phyloP scores from a whole-genome alignment of 2,113 vertebrate species.

The Oreotragus oreotragus region DNA sequence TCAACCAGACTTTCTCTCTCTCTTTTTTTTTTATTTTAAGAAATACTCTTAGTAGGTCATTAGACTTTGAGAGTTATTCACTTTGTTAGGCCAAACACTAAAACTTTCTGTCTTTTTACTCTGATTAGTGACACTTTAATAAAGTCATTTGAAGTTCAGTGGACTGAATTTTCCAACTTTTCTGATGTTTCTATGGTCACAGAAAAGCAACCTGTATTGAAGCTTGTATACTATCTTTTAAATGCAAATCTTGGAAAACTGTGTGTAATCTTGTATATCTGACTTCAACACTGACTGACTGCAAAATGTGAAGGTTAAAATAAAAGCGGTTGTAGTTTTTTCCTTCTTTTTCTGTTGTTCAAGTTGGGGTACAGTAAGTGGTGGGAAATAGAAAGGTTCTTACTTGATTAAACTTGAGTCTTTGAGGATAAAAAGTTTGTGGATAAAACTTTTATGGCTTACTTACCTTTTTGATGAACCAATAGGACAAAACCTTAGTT shows the following conservation, averaged over 20 bases:
- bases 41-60: constrained; percentile 88
- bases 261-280: constrained; percentile 89
- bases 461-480: constrained; percentile 81
- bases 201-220: constrained; percentile 90
- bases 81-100: constrained; percentile 89
- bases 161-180: constrained; percentile 99
- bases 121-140: constrained; percentile 99
- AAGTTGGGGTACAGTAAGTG: constrained; percentile 83
- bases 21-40: constrained; percentile 72
- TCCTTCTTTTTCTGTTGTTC: constrained; percentile 79
- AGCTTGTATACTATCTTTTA: constrained; percentile 89
- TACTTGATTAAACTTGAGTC: not conserved
- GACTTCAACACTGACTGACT: constrained; percentile 82
- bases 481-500: constrained; percentile 84
- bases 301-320: constrained; percentile 74
- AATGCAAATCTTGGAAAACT: constrained; percentile 95
- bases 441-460: constrained; percentile 14
- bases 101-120: constrained; percentile 91
- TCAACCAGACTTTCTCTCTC: constrained; percentile 65
- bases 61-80: constrained; percentile 86
- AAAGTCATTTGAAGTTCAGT: constrained; percentile 98
- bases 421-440: not conserved
- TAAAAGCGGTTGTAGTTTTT: constrained; percentile 74
- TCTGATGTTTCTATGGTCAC: constrained; percentile 97
- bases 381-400: constrained; percentile 66